phyloP scores from a whole-genome alignment of 2,888 invertebrate genomes.

The Chymomyza caudatula region DNA sequence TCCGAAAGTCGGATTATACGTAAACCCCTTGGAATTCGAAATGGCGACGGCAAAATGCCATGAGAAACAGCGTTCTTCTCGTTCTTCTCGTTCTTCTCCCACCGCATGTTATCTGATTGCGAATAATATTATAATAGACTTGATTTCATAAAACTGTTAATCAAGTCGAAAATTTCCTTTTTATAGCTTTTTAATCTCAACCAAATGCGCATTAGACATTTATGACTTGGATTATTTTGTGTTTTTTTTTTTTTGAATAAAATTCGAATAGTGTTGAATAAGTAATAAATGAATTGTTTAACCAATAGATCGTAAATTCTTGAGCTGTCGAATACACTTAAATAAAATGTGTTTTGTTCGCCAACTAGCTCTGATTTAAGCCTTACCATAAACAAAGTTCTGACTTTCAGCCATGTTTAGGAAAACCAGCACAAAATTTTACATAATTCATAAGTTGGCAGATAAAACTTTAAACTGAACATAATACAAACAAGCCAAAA shows the following conservation, averaged over 20 bases:
- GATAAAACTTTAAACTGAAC: background rate
- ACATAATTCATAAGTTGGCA: background rate
- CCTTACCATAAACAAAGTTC: background rate
- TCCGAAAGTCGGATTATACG: no score
- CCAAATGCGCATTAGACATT: slow-evolving; percentile 14
- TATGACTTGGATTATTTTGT: background rate
- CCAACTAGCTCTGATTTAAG: background rate
- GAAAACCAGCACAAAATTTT: background rate
- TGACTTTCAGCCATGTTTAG: no score
- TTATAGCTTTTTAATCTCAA: slow-evolving; percentile 36
- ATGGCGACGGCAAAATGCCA: slow-evolving; percentile 51
- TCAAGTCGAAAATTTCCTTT: background rate
- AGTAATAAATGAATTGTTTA: slow-evolving; percentile 30
- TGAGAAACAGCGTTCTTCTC: no score
- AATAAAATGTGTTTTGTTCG: slow-evolving; percentile 3
- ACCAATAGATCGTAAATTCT: slow-evolving; percentile 56
- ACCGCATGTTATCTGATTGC: background rate
- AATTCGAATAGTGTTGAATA: slow-evolving; percentile 19
- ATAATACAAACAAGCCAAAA: no score
- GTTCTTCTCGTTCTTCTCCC: no score
- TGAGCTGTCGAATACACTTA: slow-evolving; percentile 35
- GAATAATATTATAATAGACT: background rate
- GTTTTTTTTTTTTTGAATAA: slow-evolving; percentile 25
- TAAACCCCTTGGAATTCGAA: slow-evolving; percentile 10
- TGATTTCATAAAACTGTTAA: background rate